phyloP scores from a whole-genome alignment of 2,888 invertebrate species.

The Andrena chrysosceles region DNA sequence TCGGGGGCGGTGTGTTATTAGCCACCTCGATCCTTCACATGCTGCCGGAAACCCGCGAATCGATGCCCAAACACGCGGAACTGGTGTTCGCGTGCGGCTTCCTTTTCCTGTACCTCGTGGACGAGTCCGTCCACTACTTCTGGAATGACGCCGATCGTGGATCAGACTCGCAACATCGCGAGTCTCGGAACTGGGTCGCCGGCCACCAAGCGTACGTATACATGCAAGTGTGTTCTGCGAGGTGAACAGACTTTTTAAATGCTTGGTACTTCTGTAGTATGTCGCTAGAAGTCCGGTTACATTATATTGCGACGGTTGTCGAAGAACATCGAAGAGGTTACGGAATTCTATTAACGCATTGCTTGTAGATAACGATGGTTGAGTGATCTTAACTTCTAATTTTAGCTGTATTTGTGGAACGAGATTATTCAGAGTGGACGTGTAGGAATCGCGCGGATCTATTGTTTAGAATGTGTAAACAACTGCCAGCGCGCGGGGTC shows the following conservation, averaged over 20 bases:
- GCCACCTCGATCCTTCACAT: slow-evolving; percentile 92
- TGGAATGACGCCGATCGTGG: slow-evolving; percentile 81
- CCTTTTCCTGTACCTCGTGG: slow-evolving; percentile 90
- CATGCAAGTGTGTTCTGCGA: neutral
- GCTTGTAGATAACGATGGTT: neutral
- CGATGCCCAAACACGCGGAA: slow-evolving; percentile 88
- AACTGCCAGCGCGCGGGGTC: neutral
- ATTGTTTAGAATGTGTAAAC: neutral
- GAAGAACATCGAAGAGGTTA: neutral
- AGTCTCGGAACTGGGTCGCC: neutral
- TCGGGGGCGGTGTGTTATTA: slow-evolving; percentile 92
- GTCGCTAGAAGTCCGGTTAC: too few relatives aligned
- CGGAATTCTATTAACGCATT: neutral
- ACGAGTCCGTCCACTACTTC: slow-evolving; percentile 90
- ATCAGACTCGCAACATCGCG: neutral
- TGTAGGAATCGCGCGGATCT: neutral
- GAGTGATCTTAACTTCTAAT: neutral
- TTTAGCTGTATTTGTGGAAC: neutral
- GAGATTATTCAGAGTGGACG: neutral
- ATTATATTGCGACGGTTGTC: neutral
- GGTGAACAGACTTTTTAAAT: too few relatives aligned
- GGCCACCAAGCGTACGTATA: slow-evolving; percentile 46
- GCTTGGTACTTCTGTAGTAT: too few relatives aligned
- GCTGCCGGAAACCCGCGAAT: slow-evolving; percentile 91
- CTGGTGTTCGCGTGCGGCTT: slow-evolving; percentile 89